A percentile compares a stretch with the other conserved stretches of the same genome.
These are phyloP conservation scores for Tachina lurida DNA, from an alignment of 2,888 invertebrate genomes.

Conservation along the genomic window DNA sequence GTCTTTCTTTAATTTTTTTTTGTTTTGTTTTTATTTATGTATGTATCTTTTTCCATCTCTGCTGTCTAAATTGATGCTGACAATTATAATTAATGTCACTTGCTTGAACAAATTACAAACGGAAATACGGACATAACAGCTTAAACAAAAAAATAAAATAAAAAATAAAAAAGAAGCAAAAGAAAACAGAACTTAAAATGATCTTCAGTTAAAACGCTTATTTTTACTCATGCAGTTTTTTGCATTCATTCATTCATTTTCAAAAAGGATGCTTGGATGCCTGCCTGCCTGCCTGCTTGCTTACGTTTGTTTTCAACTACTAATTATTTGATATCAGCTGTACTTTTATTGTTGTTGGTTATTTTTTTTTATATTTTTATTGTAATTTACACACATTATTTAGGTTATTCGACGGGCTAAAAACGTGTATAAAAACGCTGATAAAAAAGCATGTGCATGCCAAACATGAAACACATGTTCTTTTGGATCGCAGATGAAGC, in stretches of 20 bases:
- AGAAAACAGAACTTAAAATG: constrained; percentile 24
- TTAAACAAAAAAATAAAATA: constrained; percentile 25
- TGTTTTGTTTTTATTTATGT: constrained; percentile 25
- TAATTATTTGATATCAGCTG: constrained; percentile 69
- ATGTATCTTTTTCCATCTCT: constrained; percentile 26
- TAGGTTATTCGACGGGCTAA: constrained; percentile 68
- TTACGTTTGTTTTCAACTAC: constrained; percentile 47
- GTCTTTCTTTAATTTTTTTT: constrained; percentile 66
- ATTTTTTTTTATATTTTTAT: constrained; percentile 22
- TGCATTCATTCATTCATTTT: constrained; percentile 37
- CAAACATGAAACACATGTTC: constrained; percentile 70
- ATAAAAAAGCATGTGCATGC: constrained; percentile 65
- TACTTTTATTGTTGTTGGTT: constrained; percentile 58
- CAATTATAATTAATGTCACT: constrained; percentile 72
- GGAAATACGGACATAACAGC: constrained; percentile 67
- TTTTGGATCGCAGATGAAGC: constrained; percentile 44
- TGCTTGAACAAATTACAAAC: constrained; percentile 71
- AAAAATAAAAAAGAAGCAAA: constrained; percentile 2
- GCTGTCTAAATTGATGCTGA: constrained; percentile 61
- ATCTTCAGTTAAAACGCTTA: constrained; percentile 57
- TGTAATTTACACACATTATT: constrained; percentile 70
- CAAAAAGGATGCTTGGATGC: constrained; percentile 57
- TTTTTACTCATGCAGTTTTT: constrained; percentile 33
- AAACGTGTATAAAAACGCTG: constrained; percentile 68
- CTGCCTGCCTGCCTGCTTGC: constrained; percentile 26